Evolutionary conservation across 2,888 invertebrate genomes (phyloP), one percentile per base, ranked within the genome.

Genomic region (Tetragonula carbonaria): DNA sequence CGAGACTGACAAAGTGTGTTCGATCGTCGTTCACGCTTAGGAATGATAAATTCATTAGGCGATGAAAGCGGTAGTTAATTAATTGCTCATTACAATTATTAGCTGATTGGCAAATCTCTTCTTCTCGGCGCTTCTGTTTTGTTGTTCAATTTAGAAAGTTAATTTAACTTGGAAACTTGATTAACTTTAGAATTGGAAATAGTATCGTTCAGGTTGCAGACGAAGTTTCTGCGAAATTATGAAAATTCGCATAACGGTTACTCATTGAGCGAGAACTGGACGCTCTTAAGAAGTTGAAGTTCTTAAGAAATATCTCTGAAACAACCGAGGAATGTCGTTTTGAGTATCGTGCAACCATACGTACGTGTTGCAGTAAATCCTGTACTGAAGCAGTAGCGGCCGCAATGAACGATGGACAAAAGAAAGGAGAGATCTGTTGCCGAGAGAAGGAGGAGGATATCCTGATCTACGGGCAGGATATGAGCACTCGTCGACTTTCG

Each of bases 331-430:
- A 70, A 33, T 6, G 33, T 33, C 21, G 21, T 28, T 70, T 50
- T 21, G 53, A 53, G 13, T 6, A 28, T 70, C 70, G 14, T 51
- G 11, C 11, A 51, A 5, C 28, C n/a, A 28, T 4, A 21, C 28
- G 28, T 63, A 8, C 11, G 8, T 45, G 45, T 45, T 45, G 45
- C 45, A 74, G 51, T 63, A 74, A 74, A 63, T 63, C 33, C 51
- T 4, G 3, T 18, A 62, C 21, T 18, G 18, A 38, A n/a, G 16
- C 21, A 62, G 53, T 13, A 5, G 18, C n/a, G 65, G 55, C 66
- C 65, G 53, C 16, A 11, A 55, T 23, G 18, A 2, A 74, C 53
- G 65, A 74, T n/a, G 65, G 65, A 74, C 53, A 74, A 5, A 45
- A 18, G 6, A 18, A 45, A 45, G 23, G 23, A 23, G 23, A 23